phyloP scores from a whole-genome alignment of 2,888 invertebrate species.

The Xiphydria camelus region DNA sequence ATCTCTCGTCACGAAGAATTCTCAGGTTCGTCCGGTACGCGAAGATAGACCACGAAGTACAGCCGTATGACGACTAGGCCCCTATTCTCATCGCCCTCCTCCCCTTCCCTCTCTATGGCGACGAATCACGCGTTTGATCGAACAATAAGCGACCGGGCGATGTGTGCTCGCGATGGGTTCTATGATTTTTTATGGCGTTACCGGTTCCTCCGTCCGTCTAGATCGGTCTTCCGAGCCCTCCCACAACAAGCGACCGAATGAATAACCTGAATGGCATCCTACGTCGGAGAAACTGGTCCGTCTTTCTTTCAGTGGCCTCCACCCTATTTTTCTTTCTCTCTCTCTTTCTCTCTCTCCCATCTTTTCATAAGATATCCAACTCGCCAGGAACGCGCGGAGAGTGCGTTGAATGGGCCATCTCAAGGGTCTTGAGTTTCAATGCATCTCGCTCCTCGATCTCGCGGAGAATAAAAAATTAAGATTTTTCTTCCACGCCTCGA shows the following conservation, averaged over 20 bases:
- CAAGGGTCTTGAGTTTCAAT: conserved; percentile 46
- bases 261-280: conserved; percentile 35
- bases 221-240: conserved; percentile 10
- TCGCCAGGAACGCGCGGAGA: conserved; percentile 12
- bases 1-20: too few relatives aligned
- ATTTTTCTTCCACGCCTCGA: conserved; percentile 7
- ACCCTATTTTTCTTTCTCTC: conserved; percentile 4
- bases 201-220: conserved; percentile 13
- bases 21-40: too few relatives aligned
- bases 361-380: conserved; percentile 13
- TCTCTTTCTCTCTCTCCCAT: conserved; percentile 14
- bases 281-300: conserved; percentile 23
- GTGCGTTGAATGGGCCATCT: conserved; percentile 36
- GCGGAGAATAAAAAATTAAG: conserved; percentile 17
- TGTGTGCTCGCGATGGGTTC: too few relatives aligned
- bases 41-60: too few relatives aligned
- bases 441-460: conserved; percentile 21
- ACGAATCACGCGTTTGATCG: too few relatives aligned
- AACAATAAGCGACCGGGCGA: too few relatives aligned
- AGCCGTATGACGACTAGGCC: too few relatives aligned
- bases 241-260: conserved; percentile 23
- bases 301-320: conserved; percentile 21
- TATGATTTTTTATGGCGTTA: conserved; percentile 23
- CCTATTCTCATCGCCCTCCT: too few relatives aligned
- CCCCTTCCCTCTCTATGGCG: too few relatives aligned